Conservation (phyloP, 2,797 vertebrate species). For the Babyrousa celebensis region DNA sequence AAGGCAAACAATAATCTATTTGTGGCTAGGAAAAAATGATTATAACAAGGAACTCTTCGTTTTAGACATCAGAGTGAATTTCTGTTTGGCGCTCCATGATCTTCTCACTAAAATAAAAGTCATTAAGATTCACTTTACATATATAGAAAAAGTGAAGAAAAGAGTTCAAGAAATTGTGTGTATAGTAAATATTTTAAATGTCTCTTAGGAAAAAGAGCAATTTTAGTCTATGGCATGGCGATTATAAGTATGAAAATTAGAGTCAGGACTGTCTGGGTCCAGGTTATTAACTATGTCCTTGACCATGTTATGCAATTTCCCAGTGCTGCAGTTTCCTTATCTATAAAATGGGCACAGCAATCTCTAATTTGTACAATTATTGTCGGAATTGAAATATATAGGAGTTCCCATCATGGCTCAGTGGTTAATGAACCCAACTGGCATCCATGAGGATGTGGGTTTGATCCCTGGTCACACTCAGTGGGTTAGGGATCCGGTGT, state of each 20-base stretch:
- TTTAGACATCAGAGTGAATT: slow-evolving; percentile 4
- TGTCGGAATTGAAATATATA: background rate
- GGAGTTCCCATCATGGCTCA: too few relatives aligned
- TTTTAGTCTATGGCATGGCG: background rate
- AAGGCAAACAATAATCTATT: background rate
- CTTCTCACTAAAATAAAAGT: background rate
- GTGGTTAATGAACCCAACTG: too few relatives aligned
- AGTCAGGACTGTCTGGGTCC: background rate
- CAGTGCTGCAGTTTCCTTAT: background rate
- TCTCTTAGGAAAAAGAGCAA: background rate
- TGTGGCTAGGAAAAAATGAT: background rate
- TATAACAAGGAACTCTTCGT: background rate
- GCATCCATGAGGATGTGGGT: too few relatives aligned
- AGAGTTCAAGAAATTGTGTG: background rate
- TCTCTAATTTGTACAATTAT: background rate
- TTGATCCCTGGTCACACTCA: too few relatives aligned
- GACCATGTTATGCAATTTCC: background rate
- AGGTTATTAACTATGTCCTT: background rate
- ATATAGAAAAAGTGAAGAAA: background rate
- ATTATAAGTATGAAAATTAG: background rate
- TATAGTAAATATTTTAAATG: background rate
- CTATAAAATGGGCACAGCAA: background rate
- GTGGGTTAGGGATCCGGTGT: too few relatives aligned
- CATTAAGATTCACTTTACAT: background rate
- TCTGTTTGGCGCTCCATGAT: background rate